phyloP scores from a whole-genome alignment of 2,888 invertebrate genomes.

The Synanthedon vespiformis region DNA sequence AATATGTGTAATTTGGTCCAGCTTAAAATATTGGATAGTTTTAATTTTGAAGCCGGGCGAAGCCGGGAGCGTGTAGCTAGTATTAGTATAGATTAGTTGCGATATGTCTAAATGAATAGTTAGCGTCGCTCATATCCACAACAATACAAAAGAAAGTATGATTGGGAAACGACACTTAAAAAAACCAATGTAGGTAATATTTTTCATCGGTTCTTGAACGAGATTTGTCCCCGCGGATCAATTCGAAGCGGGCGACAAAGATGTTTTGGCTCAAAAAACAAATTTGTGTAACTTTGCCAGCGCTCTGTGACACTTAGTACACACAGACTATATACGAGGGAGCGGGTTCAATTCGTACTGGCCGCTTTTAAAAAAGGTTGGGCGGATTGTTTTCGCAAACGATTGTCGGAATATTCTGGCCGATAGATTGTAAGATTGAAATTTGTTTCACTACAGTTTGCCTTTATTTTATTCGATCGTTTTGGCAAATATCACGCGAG shows the following conservation, averaged over 20 bases:
- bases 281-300: conserved; percentile 8
- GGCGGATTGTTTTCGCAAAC: conserved; percentile 49
- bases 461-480: conserved; percentile 50
- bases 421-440: conserved; percentile 44
- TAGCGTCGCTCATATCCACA: too few relatives aligned
- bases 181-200: conserved; percentile 25
- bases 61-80: too few relatives aligned
- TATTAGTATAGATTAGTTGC: too few relatives aligned
- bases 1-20: too few relatives aligned
- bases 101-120: too few relatives aligned
- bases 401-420: conserved; percentile 24
- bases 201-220: conserved; percentile 36
- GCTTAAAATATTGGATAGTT: too few relatives aligned
- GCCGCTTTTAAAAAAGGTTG: conserved; percentile 32
- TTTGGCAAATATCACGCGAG: conserved; percentile 18
- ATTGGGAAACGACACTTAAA: conserved; percentile 10
- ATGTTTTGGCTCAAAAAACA: conserved; percentile 19
- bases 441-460: conserved; percentile 41
- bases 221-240: conserved; percentile 40
- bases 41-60: too few relatives aligned
- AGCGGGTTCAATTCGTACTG: conserved; percentile 13
- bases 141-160: not conserved
- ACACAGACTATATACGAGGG: not conserved
- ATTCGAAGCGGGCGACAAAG: conserved; percentile 24
- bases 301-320: conserved; percentile 6